Evolutionary conservation across 2,113 vertebrate genomes (phyloP).

Genomic region (Cebidichthys violaceus): DNA sequence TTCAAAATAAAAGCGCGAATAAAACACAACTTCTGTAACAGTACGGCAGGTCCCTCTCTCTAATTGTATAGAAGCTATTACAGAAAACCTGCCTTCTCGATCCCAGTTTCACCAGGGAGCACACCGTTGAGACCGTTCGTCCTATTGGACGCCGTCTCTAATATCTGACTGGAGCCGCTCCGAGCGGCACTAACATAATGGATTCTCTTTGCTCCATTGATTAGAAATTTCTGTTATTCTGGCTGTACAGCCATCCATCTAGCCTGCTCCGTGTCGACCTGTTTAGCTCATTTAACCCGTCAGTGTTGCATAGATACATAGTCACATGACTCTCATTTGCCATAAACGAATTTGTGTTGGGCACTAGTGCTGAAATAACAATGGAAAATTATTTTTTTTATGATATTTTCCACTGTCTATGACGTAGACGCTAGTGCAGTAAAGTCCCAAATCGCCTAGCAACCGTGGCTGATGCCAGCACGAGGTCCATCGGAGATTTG

Average conservation of each 20-base stretch:
- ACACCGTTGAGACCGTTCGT: constrained; percentile 23
- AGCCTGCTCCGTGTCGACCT: not conserved
- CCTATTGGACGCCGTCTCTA: constrained; percentile 36
- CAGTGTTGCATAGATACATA: not conserved
- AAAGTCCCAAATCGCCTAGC: constrained; percentile 47
- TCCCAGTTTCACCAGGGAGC: not conserved
- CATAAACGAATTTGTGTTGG: not conserved
- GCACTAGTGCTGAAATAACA: not conserved
- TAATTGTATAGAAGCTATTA: constrained; percentile 13
- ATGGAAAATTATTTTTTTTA: not conserved
- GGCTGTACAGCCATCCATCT: constrained; percentile 3
- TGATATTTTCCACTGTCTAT: constrained; percentile 3
- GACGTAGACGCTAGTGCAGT: constrained; percentile 11
- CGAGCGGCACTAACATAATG: constrained; percentile 45
- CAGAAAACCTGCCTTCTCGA: constrained; percentile 19
- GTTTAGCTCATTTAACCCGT: not conserved
- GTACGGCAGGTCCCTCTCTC: not conserved
- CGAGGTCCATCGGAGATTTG: constrained; percentile 35
- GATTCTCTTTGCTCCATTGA: constrained; percentile 43
- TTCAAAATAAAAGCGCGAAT: constrained; percentile 7
- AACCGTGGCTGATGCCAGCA: constrained; percentile 46
- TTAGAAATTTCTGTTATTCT: constrained; percentile 27
- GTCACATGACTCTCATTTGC: not conserved
- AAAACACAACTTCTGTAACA: not conserved
- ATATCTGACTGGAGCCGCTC: constrained; percentile 37